A percentile compares a stretch with the other conserved stretches of the same genome.
Conservation (phyloP, 1,140 invertebrate genomes). For the Papilio dardanus region DNA sequence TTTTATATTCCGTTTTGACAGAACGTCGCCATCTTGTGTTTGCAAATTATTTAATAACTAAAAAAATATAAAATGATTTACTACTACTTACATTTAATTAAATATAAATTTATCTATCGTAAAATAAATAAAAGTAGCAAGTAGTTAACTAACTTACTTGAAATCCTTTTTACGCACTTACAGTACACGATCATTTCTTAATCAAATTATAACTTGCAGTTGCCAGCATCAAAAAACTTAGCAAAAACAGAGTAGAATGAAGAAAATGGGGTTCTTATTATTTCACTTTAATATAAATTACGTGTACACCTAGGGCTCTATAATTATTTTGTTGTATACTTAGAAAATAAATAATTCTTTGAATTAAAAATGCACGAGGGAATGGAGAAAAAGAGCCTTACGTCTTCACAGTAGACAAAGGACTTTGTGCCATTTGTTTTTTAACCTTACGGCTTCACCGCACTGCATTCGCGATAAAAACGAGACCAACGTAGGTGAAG, state of each 20-base stretch:
- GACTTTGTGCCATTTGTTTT: too few species aligned
- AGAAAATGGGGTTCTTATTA: neutral
- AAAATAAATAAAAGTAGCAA: neutral
- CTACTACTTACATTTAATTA: neutral
- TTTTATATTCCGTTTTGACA: slow-evolving; percentile 32
- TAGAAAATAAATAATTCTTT: too few species aligned
- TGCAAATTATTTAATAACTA: slow-evolving; percentile 21
- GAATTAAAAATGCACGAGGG: too few species aligned
- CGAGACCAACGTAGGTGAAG: too few species aligned
- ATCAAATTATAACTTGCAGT: neutral
- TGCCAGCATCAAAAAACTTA: slow-evolving; percentile 2
- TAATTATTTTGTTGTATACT: too few species aligned
- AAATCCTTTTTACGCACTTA: slow-evolving; percentile 10
- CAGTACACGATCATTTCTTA: neutral
- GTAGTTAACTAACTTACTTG: neutral
- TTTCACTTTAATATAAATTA: too few species aligned
- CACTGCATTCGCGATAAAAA: too few species aligned
- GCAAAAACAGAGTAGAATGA: neutral
- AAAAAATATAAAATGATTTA: slow-evolving; percentile 34
- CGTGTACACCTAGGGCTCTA: too few species aligned
- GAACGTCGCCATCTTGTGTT: slow-evolving; percentile 43
- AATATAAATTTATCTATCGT: neutral
- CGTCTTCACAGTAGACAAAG: too few species aligned
- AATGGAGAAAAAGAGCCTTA: too few species aligned
- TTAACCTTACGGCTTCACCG: too few species aligned